Conservation (phyloP, 2,888 invertebrate species). For the Trichogramma evanescens region DNA sequence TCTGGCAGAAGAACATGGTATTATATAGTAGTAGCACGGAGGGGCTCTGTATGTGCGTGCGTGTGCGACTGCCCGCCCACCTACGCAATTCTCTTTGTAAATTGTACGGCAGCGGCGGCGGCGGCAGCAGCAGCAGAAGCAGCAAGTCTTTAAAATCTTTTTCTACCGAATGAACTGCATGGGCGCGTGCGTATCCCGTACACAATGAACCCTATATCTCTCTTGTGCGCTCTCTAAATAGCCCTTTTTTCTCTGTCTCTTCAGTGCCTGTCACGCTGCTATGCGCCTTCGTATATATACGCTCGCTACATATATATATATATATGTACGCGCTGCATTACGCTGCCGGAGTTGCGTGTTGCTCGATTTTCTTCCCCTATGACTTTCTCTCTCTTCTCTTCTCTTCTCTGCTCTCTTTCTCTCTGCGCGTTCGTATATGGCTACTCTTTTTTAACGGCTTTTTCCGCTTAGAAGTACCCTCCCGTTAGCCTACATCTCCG, state of each 20-base stretch:
- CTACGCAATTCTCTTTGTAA: too few relatives aligned
- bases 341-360: not conserved
- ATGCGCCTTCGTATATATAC: too few relatives aligned
- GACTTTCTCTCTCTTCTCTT: not conserved
- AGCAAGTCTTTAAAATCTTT: slow-evolving; percentile 7
- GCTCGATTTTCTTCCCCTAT: not conserved
- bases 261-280: too few relatives aligned
- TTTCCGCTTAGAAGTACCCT: slow-evolving; percentile 5
- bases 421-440: not conserved
- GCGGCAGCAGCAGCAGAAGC: too few relatives aligned
- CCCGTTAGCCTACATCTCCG: slow-evolving; percentile 15
- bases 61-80: too few relatives aligned
- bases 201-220: not conserved
- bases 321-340: not conserved
- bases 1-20: too few relatives aligned
- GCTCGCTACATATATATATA: too few relatives aligned
- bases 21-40: too few relatives aligned
- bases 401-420: not conserved
- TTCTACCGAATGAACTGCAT: too few relatives aligned
- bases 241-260: not conserved
- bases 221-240: slow-evolving; percentile 1
- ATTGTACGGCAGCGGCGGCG: too few relatives aligned
- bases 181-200: not conserved
- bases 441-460: slow-evolving; percentile 15
- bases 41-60: too few relatives aligned